Evolutionary conservation across 2,797 vertebrate species (phyloP).

Genomic region (Sebastes itinus): DNA sequence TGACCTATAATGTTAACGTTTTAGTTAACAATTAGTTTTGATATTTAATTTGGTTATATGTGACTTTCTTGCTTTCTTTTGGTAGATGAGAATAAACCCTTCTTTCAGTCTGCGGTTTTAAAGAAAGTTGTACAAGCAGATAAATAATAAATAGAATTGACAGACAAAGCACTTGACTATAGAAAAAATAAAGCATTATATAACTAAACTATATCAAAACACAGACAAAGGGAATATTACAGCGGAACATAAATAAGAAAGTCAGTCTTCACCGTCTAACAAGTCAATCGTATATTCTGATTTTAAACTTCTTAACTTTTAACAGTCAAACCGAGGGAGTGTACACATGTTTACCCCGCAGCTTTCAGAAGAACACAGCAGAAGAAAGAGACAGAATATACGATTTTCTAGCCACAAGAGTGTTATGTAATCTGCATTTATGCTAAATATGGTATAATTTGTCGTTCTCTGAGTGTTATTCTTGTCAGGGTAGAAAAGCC

Average conservation of each 20-base stretch:
- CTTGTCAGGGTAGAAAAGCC: neutral
- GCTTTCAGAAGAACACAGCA: neutral
- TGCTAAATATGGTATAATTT: neutral
- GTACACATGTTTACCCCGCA: neutral
- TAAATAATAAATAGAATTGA: neutral
- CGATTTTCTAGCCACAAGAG: neutral
- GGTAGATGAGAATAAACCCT: neutral
- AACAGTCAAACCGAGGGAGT: neutral
- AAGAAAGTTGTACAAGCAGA: neutral
- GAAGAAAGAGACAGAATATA: neutral
- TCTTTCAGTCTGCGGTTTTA: neutral
- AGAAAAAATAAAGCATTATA: neutral
- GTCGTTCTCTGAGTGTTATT: neutral
- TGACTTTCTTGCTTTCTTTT: neutral
- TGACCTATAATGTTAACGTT: too few species aligned
- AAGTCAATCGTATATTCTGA: neutral
- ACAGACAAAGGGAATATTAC: slow-evolving; percentile 16
- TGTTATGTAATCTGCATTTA: slow-evolving; percentile 15
- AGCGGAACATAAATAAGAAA: neutral
- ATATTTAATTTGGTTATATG: neutral
- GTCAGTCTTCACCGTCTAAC: neutral
- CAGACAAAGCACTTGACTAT: neutral
- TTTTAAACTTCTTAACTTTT: neutral
- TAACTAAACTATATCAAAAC: neutral
- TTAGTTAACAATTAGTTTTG: too few species aligned